phyloP scores from a whole-genome alignment of 1,140 invertebrate species.

The Bombus confusus region DNA sequence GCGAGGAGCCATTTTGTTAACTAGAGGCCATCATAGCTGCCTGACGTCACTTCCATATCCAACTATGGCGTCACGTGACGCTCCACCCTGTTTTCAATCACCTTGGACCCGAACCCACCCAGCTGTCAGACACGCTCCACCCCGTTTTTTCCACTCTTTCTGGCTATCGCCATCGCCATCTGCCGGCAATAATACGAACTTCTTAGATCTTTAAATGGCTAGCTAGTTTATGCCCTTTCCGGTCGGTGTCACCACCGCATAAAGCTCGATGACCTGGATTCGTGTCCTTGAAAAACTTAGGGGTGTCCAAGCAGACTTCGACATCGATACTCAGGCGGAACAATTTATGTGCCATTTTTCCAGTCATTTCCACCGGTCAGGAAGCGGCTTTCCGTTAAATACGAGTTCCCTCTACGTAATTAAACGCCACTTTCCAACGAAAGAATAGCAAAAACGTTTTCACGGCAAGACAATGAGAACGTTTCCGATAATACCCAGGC shows the following conservation, averaged over 20 bases:
- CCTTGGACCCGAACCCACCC: slow-evolving; percentile 82
- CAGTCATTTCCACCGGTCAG: neutral
- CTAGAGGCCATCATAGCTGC: slow-evolving; percentile 80
- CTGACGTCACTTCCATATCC: slow-evolving; percentile 81
- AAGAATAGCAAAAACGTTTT: neutral
- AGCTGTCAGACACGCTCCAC: slow-evolving; percentile 83
- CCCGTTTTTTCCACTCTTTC: slow-evolving; percentile 80
- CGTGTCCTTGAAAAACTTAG: neutral
- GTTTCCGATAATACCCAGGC: slow-evolving; percentile 28
- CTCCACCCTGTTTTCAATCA: slow-evolving; percentile 84
- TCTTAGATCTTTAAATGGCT: slow-evolving; percentile 70
- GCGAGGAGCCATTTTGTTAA: slow-evolving; percentile 80
- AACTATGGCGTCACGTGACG: slow-evolving; percentile 82
- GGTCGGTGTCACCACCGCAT: slow-evolving; percentile 74
- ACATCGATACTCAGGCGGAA: too few species aligned
- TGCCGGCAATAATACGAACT: slow-evolving; percentile 71
- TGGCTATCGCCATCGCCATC: slow-evolving; percentile 81
- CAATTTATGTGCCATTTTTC: neutral
- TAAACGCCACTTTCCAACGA: neutral
- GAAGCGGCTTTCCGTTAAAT: neutral
- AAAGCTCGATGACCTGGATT: slow-evolving; percentile 20
- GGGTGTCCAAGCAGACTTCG: neutral
- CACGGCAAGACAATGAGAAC: slow-evolving; percentile 27
- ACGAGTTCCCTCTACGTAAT: neutral
- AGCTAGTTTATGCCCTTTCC: slow-evolving; percentile 70